Base-by-base conservation (phyloP, 2,113 vertebrate species). In the Nerophis ophidion region DNA sequence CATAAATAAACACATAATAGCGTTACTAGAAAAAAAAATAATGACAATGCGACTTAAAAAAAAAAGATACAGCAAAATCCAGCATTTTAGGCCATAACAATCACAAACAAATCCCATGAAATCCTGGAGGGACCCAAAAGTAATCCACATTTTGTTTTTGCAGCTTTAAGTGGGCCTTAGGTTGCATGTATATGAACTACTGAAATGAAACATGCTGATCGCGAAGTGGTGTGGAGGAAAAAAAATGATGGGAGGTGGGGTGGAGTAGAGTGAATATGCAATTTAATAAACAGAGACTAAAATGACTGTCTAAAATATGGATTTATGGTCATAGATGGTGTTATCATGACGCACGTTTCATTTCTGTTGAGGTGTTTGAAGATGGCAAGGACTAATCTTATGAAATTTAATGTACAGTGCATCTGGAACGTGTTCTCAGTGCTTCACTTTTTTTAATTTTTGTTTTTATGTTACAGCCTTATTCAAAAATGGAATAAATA, bases 261-360 rank as follows among this genome's bases (percentile, higher is more conserved):
- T 50, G 49, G 68, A 65, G 60, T 58, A 44, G 35, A 55, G 77
- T 76, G 82, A 66, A 65, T 19, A 69, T 71, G 67, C 46, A 71
- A 3, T 57, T 40, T 48, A 60, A 58, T 38, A 75, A 55, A 46
- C 10, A 33, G 6, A 55, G 48, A 19, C 35, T 12, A 60, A 60
- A 35, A 61, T 34, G 16, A 8, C 14, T 9, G 15, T 48, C 7
- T 10, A 35, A 60, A 36, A 36, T 33, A 61, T 35, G 51, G 58
- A 77, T 61, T 63, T 63, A 66, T 46, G 68, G 1, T 11, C 40
- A 58, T 62, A 57, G 38, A 48, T 71, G 53, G 61, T 46, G 7
- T 16, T 57, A 16, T 45, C 26, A 42, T 26, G n/a, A 48, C 42
- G 5, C 8, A 56, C 40, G 42, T 42, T 12, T 42, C 36, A 36